Evolutionary conservation across 2,797 vertebrate genomes (phyloP).

Genomic region (Channallabes apus): DNA sequence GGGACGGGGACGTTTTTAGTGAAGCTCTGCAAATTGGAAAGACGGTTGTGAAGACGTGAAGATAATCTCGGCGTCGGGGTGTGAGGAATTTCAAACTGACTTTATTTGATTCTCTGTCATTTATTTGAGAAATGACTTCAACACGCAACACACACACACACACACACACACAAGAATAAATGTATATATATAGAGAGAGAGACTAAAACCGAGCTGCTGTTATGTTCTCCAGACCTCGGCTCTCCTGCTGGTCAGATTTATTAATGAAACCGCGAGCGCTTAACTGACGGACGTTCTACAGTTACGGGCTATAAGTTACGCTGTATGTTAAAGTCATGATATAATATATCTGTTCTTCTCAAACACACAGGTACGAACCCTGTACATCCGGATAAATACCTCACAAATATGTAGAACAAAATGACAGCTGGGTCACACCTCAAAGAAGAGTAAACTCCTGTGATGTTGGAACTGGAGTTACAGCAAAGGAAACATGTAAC

Average conservation of each 20-base stretch:
- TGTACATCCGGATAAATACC: background rate
- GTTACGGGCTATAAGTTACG: background rate
- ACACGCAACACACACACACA: constrained; percentile 22
- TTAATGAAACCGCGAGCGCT: constrained; percentile 29
- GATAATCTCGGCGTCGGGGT: constrained; percentile 32
- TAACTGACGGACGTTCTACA: background rate
- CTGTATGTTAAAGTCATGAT: background rate
- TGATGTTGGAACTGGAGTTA: background rate
- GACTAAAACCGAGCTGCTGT: background rate
- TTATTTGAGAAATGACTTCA: constrained; percentile 1
- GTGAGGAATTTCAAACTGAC: constrained; percentile 36
- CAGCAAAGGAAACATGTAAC: background rate
- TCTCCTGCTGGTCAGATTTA: constrained; percentile 35
- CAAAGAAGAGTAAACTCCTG: background rate
- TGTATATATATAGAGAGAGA: background rate
- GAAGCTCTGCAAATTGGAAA: constrained; percentile 26
- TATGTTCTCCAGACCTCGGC: constrained; percentile 1
- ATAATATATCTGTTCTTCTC: background rate
- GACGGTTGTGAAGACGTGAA: constrained; percentile 26
- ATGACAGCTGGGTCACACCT: background rate
- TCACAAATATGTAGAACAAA: background rate
- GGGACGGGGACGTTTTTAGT: constrained; percentile 9
- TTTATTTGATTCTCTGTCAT: constrained; percentile 46
- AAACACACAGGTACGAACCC: background rate
- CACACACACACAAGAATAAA: constrained; percentile 9